Evolutionary conservation across 2,113 vertebrate species (phyloP), one percentile per base, ranked within the genome.

Genomic region (Megaptera novaeangliae): DNA sequence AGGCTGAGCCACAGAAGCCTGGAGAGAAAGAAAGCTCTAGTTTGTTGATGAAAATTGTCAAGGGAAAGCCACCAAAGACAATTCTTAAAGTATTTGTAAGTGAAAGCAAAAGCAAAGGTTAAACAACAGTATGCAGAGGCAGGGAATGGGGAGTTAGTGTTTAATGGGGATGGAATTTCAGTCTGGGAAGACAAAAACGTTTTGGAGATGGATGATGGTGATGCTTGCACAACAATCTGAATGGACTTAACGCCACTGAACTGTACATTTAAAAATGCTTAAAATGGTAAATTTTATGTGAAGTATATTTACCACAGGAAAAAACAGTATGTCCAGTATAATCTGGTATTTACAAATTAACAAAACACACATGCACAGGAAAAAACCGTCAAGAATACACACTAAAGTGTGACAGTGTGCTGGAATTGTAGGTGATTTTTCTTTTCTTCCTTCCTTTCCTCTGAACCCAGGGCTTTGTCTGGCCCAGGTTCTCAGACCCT

Each of bases 81-180:
- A 78, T 13, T 78, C 75, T 78, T 78, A n/a, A 78, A 34, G 29
- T 78, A 52, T 78, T 78, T 78, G 55, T 55, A 78, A 78, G 18
- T 55, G 46, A n/a, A 78, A 78, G n/a, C 31, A 52, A 23, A 64
- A 64, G 52, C 46, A 78, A n/a, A 78, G 31, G 75, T 55, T n/a
- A 55, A 78, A 78, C 31, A 52, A n/a, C 31, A 23, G 10, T 49
- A 23, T 74, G 41, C 7, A 31, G 41, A 74, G 72, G 41, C 41
- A 2, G 66, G 23, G 21, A 64, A 0, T 0, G 46, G 4, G 8
- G 7, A 55, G 4, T 39, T 75, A 41, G 2, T 57, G 6, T 41
- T 49, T 44, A 15, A 31, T 64, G 27, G 59, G 20, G 27, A 31
- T 6, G 14, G 21, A 83, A 15, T 36, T 75, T 81, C 23, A 5